Evolutionary conservation across 2,797 vertebrate genomes (phyloP), one percentile per base, ranked within the genome.

Genomic region (Anabas testudineus): DNA sequence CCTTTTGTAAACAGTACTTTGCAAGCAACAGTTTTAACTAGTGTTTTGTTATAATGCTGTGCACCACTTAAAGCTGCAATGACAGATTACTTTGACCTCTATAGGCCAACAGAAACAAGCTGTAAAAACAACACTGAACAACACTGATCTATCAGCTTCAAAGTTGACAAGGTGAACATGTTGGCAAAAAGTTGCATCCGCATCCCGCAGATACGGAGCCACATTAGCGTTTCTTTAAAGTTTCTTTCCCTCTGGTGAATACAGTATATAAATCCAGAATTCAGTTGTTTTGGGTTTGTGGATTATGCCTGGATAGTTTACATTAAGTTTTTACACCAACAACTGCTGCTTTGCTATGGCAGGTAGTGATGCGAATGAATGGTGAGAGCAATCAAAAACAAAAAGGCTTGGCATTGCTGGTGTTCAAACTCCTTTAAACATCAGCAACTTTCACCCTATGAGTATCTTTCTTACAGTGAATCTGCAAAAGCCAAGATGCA

Each of bases 401-500:
- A 5, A 2, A 3, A 57, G 30, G 19, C 8, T 26, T 26, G 2
- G 30, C 0, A 55, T 32, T 48, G 18, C 8, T 12, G 9, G 21
- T 52, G 3, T 19, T 24, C 18, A 18, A 51, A 42, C 15, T 0
- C 0, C 26, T 49, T 60, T 26, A 14, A 47, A 65, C 43, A 68
- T 21, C 39, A 60, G 18, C 18, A 28, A 26, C 22, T 57, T 53
- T 53, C n/a, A 48, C 46, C 39, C 39, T 34, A 8, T 2, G 13
- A 66, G 24, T 41, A 64, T 60, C 45, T 59, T 62, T 49, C 66
- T 71, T 39, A 36, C 41, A 42, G 54, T n/a, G 19, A 67, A 41
- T 81, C 60, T 70, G 54, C 63, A 59, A 30, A 8, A 62, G 19
- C 75, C 51, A 74, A 67, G 56, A 47, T 46, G 34, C 21, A 26